Evolutionary conservation across 2,888 invertebrate species (phyloP).

Genomic region (Eutolmus rufibarbis): DNA sequence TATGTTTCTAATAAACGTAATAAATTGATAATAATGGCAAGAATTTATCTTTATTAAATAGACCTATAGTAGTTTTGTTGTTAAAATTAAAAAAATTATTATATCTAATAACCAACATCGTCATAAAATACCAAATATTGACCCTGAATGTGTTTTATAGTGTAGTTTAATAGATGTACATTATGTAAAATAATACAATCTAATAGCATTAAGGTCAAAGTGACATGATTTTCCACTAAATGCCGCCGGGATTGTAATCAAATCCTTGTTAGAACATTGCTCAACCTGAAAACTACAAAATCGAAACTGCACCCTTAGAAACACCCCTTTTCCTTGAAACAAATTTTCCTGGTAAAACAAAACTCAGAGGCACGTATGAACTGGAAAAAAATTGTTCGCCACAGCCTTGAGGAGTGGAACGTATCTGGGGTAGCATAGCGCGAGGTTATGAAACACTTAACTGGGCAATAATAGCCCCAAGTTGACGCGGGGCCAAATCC

Average conservation of each 20-base stretch:
- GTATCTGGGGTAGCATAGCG: background rate
- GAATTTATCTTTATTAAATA: too few species aligned
- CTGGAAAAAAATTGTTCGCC: background rate
- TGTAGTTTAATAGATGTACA: background rate
- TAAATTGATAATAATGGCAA: too few species aligned
- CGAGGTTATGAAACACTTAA: slow-evolving; percentile 10
- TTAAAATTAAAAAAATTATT: background rate
- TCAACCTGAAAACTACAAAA: background rate
- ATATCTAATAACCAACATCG: background rate
- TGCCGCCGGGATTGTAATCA: background rate
- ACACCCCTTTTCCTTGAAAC: background rate
- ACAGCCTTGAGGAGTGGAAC: background rate
- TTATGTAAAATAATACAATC: background rate
- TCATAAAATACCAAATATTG: background rate
- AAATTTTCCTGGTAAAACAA: background rate
- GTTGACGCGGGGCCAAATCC: background rate
- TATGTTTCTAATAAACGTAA: too few species aligned
- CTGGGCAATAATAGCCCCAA: slow-evolving; percentile 9
- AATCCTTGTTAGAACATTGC: background rate
- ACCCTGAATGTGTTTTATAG: background rate
- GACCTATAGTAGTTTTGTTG: background rate
- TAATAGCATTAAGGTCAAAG: background rate
- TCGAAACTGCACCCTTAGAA: background rate
- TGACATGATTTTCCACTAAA: background rate
- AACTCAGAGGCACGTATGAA: background rate